Base-by-base conservation (phyloP, 2,888 invertebrate genomes). In the Drosophila austrosaltans region DNA sequence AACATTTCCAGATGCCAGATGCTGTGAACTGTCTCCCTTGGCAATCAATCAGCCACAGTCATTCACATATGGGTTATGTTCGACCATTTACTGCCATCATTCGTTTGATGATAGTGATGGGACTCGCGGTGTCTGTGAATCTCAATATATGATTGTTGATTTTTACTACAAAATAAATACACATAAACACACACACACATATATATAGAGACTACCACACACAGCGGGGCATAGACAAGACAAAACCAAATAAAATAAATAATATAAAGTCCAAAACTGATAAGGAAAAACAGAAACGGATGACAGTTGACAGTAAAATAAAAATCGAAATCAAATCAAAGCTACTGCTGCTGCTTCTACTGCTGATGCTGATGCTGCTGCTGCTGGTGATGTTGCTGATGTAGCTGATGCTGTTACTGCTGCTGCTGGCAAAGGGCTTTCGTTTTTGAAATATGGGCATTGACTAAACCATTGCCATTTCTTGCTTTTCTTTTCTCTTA, bases 251-350 rank as follows among this genome's bases (percentile, higher is more conserved):
- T 44, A 69, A 75, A 88, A 83, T 77, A 83, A 79, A 87, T 81
- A 83, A 74, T 69, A 77, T 81, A 84, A 84, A 88, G 84, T 83
- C 82, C 77, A 84, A 48, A 75, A 72, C 76, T 81, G 87, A 84
- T 88, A 84, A 87, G 81, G 58, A 72, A 60, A 68, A 70, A 72
- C 69, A 73, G 36, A 25, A 48, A 57, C 62, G 30, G 40, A 40
- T 48, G 66, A 32, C 72, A 74, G 65, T 77, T 76, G 80, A 69
- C 75, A 75, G 66, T 56, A 39, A 42, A 75, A 79, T 70, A 57
- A 78, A 48, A 86, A 88, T 87, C 71, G 76, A 67, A 76, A 67
- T 76, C 75, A 74, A 76, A 83, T 79, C 84, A 81, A 79, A 86
- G 76, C 61, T 28, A 12, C 66, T 48, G 42, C 25, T 36, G 25